phyloP scores from a whole-genome alignment of 1,140 invertebrate species.

The Anadara kagoshimensis region DNA sequence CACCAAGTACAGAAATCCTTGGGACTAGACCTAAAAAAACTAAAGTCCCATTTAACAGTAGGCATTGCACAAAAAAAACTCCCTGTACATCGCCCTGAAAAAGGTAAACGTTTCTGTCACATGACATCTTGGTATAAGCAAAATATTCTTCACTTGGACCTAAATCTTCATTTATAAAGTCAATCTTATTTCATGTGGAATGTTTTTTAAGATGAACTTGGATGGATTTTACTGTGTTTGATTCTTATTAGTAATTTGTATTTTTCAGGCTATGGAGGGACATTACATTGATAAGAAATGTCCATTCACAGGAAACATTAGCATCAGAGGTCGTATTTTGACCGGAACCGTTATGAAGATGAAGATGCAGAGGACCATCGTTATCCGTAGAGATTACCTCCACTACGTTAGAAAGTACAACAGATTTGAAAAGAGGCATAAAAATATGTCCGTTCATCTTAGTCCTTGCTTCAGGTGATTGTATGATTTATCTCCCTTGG shows the following conservation, averaged over 20 bases:
- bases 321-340: slow-evolving; percentile 97
- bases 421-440: slow-evolving; percentile 98
- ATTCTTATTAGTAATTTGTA: not conserved
- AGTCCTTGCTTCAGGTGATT: slow-evolving; percentile 98
- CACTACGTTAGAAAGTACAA: slow-evolving; percentile 99
- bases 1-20: too few relatives aligned
- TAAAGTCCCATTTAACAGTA: too few relatives aligned
- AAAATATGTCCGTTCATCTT: slow-evolving; percentile 98
- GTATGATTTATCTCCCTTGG: not conserved
- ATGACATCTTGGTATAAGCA: too few relatives aligned
- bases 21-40: too few relatives aligned
- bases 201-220: too few relatives aligned
- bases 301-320: slow-evolving; percentile 98
- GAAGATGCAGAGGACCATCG: slow-evolving; percentile 99
- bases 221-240: too few relatives aligned
- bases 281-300: slow-evolving; percentile 99
- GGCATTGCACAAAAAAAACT: too few relatives aligned
- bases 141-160: too few relatives aligned
- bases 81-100: too few relatives aligned
- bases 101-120: too few relatives aligned
- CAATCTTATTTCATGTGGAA: too few relatives aligned
- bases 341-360: slow-evolving; percentile 97
- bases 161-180: too few relatives aligned
- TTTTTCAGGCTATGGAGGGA: slow-evolving; percentile 92
- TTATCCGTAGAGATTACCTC: slow-evolving; percentile 97